phyloP scores from a whole-genome alignment of 2,113 vertebrate species.

The Mesembrinibis cayennensis region DNA sequence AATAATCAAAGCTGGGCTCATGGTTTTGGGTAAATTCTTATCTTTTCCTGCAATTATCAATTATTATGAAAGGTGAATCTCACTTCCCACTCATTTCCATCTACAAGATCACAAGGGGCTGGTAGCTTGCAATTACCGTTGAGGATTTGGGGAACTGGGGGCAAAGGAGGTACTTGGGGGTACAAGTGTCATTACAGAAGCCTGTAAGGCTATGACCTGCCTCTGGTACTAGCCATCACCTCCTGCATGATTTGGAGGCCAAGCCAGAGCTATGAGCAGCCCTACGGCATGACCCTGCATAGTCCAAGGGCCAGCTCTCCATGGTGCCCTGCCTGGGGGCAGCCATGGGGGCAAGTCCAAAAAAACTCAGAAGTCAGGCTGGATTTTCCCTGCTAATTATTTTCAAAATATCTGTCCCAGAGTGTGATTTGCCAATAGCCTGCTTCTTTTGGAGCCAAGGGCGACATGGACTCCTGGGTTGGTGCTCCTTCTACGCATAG shows the following conservation, averaged over 20 bases:
- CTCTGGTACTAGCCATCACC: background rate
- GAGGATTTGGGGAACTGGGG: background rate
- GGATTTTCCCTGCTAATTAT: background rate
- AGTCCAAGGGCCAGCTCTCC: background rate
- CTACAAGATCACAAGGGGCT: background rate
- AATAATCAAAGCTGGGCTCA: background rate
- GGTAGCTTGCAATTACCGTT: background rate
- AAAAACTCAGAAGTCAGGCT: background rate
- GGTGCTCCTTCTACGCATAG: background rate
- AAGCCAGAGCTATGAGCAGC: background rate
- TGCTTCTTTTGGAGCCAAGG: background rate
- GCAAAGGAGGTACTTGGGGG: background rate
- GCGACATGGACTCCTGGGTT: background rate
- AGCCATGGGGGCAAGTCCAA: background rate
- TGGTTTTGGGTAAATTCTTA: background rate
- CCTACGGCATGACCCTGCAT: rapidly evolving
- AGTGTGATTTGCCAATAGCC: background rate
- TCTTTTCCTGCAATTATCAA: background rate
- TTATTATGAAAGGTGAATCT: background rate
- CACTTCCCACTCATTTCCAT: background rate
- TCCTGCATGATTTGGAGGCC: background rate
- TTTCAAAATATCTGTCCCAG: background rate
- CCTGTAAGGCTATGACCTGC: background rate
- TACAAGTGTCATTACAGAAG: background rate
- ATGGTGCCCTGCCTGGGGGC: rapidly evolving